These are phyloP conservation scores for Hemithea aestivaria DNA, from an alignment of 2,888 invertebrate species.

Conservation along the genomic window DNA sequence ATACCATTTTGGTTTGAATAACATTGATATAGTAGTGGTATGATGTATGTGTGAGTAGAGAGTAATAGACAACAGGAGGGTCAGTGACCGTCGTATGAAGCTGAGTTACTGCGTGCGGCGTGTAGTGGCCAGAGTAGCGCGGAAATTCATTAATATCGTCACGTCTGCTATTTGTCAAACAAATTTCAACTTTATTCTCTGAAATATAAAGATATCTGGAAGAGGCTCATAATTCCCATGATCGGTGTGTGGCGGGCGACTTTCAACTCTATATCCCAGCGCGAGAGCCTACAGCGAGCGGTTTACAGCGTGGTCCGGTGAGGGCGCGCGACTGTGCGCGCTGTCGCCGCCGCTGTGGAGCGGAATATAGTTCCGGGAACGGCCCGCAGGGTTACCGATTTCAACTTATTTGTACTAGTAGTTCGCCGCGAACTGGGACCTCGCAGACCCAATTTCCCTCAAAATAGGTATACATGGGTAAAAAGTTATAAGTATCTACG, in stretches of 20 bases:
- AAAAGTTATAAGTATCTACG: too few species aligned
- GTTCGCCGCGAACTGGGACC: too few species aligned
- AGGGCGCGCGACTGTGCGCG: too few species aligned
- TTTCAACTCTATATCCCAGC: constrained; percentile 6
- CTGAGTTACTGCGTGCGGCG: too few species aligned
- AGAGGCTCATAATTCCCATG: constrained; percentile 1
- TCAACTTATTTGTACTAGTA: not conserved
- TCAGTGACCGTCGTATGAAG: too few species aligned
- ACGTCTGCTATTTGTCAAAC: constrained; percentile 4
- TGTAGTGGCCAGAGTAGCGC: not conserved
- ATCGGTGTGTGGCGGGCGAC: constrained; percentile 1
- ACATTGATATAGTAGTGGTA: too few species aligned
- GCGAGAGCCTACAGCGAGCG: constrained; percentile 4
- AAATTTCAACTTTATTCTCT: constrained; percentile 11
- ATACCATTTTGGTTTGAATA: too few species aligned
- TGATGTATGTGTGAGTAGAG: too few species aligned
- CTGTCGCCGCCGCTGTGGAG: too few species aligned
- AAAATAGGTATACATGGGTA: too few species aligned
- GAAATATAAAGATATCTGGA: constrained; percentile 4
- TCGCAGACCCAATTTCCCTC: too few species aligned
- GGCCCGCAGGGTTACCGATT: constrained; percentile 17
- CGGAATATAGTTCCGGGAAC: constrained; percentile 9
- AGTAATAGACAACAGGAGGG: too few species aligned
- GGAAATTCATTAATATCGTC: constrained; percentile 31
- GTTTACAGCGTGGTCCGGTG: constrained; percentile 3